A percentile compares a stretch with the other conserved stretches of the same genome.
These are phyloP conservation scores for Drosophila meridiana DNA, from an alignment of 2,888 invertebrate species.

Conservation along the genomic window DNA sequence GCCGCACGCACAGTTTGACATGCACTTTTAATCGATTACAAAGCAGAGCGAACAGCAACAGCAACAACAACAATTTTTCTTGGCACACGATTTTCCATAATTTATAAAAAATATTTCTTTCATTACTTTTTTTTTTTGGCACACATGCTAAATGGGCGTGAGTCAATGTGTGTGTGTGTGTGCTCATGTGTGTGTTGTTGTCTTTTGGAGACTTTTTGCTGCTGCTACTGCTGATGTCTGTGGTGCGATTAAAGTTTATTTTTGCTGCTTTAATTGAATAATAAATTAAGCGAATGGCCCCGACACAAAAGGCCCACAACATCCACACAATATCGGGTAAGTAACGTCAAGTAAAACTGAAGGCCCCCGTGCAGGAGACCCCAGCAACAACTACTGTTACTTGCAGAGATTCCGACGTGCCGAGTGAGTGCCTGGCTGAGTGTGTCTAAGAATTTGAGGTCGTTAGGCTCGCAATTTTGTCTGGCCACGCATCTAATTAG, in stretches of 20 bases:
- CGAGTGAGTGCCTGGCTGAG: not conserved
- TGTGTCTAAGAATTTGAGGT: slow-evolving; percentile 22
- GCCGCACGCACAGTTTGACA: slow-evolving; percentile 79
- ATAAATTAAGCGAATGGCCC: slow-evolving; percentile 76
- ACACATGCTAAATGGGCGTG: slow-evolving; percentile 33
- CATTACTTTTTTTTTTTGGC: slow-evolving; percentile 49
- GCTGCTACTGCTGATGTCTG: slow-evolving; percentile 60
- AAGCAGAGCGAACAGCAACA: slow-evolving; percentile 53
- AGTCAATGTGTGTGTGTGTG: slow-evolving; percentile 12
- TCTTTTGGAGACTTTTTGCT: slow-evolving; percentile 48
- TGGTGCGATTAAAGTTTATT: slow-evolving; percentile 74
- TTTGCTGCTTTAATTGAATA: slow-evolving; percentile 78
- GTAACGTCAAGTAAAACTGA: slow-evolving; percentile 46
- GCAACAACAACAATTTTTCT: slow-evolving; percentile 58
- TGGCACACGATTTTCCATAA: slow-evolving; percentile 78
- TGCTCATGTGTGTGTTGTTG: slow-evolving; percentile 19
- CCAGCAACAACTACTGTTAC: slow-evolving; percentile 19
- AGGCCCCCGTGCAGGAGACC: slow-evolving; percentile 2
- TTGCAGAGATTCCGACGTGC: slow-evolving; percentile 8
- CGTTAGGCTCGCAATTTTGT: slow-evolving; percentile 24
- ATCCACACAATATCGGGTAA: slow-evolving; percentile 48
- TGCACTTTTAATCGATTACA: slow-evolving; percentile 80
- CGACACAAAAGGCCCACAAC: slow-evolving; percentile 38
- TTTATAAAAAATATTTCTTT: slow-evolving; percentile 50
- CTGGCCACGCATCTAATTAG: slow-evolving; percentile 36